Evolutionary conservation across 2,797 vertebrate species (phyloP).

Genomic region (Fistularia tabacaria): DNA sequence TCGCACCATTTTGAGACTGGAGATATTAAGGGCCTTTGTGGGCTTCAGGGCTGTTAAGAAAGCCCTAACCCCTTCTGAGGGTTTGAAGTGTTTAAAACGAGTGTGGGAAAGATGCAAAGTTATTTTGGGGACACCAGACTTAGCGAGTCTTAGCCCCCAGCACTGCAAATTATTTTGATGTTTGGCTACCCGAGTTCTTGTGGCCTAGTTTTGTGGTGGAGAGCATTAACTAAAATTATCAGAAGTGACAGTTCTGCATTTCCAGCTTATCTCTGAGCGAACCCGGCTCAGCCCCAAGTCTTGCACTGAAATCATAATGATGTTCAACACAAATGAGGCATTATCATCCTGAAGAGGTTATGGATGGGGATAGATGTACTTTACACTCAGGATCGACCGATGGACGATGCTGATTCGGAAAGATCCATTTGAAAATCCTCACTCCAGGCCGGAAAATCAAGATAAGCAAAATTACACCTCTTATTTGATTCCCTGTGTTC

Average conservation of each 20-base stretch:
- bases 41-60: slow-evolving; percentile 6
- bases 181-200: slow-evolving; percentile 46
- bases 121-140: slow-evolving; percentile 43
- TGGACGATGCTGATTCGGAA: slow-evolving; percentile 15
- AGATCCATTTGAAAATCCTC: not conserved
- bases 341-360: slow-evolving; percentile 2
- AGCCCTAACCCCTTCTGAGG: slow-evolving; percentile 18
- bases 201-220: slow-evolving; percentile 52
- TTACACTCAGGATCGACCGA: not conserved
- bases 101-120: slow-evolving; percentile 43
- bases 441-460: slow-evolving; percentile 3
- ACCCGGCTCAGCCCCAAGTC: slow-evolving; percentile 4
- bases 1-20: slow-evolving; percentile 10
- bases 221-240: slow-evolving; percentile 50
- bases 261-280: slow-evolving; percentile 29
- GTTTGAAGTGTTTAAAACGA: slow-evolving; percentile 30
- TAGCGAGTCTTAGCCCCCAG: slow-evolving; percentile 29
- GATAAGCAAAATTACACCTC: slow-evolving; percentile 3
- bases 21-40: slow-evolving; percentile 16
- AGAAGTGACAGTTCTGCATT: slow-evolving; percentile 22
- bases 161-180: slow-evolving; percentile 49
- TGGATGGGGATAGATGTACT: not conserved
- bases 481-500: not conserved
- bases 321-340: slow-evolving; percentile 19
- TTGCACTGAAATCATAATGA: slow-evolving; percentile 27